Base-by-base conservation (phyloP, 2,888 invertebrate genomes). In the Drosophila maculinotata region DNA sequence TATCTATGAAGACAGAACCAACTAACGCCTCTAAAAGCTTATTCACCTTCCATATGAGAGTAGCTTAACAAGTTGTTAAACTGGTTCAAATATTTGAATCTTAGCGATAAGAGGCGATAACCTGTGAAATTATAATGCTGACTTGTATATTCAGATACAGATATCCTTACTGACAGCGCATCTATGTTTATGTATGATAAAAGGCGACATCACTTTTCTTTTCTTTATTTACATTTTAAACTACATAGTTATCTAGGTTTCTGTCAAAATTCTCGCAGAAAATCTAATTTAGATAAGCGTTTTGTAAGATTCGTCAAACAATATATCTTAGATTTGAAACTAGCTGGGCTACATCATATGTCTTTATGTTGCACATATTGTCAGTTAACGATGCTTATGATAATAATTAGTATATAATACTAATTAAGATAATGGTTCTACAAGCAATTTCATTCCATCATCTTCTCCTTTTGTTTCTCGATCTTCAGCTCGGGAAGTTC, bases 401-500 rank as follows among this genome's bases (percentile, higher is more conserved):
- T 56, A 25, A 26, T 8, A 25, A 26, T 8, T 25, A n/a, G 17
- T 45, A 38, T 59, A 28, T 28, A 28, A 58, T 30, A 44, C 36
- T n/a, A n/a, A 45, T 45, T 30, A 17, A 12, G 31, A 7, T 30
- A 14, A 38, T 45, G 6, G 15, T n/a, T 26, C 8, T 25, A 10
- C 1, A 12, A 12, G 8, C 8, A 4, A 5, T 44, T 15, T 41
- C 35, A 63, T 33, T 33, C 9, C 17, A 26, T 42, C 6, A 36
- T 48, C 10, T 36, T 47, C n/a, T 42, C 56, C 7, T 47, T 39
- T 36, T 39, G 23, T 25, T 66, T 60, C 12, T 52, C 15, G 5
- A 41, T 38, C 42, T 41, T 60, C 4, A 84, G 52, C 42, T 87
- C 76, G 12, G 68, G 35, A 8, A 85, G 36, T 3, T 75, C 74